Percentiles rank a stretch among this genome's conserved stretches.
phyloP scores from a whole-genome alignment of 92 coral and sea anemone genomes.

The Zoanthus sansibaricus region DNA sequence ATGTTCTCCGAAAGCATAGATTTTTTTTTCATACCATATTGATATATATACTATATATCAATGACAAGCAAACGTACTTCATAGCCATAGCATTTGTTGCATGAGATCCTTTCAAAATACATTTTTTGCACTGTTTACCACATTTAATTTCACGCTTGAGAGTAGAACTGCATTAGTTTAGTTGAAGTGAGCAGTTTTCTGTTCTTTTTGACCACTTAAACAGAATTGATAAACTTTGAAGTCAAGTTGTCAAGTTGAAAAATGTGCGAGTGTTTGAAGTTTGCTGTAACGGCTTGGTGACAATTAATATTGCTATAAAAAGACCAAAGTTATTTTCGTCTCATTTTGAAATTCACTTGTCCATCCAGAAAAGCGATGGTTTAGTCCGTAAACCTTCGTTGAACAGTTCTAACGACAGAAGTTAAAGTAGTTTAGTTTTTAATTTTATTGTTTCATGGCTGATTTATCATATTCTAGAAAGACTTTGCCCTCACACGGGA shows the following conservation, averaged over 20 bases:
- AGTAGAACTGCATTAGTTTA: not conserved
- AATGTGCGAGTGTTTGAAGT: not conserved
- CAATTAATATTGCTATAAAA: not conserved
- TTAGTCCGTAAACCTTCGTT: not conserved
- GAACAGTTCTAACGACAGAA: not conserved
- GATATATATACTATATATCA: no score
- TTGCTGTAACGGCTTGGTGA: not conserved
- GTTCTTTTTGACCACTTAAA: not conserved
- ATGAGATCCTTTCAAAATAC: no score
- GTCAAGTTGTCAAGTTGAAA: not conserved
- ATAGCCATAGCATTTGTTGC: no score
- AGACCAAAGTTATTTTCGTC: not conserved
- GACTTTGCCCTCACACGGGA: constrained; percentile 32
- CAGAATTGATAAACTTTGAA: not conserved
- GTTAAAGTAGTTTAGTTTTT: not conserved
- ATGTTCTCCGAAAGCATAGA: not conserved
- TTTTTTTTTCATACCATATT: no score
- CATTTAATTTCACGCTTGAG: not conserved
- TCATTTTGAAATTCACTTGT: not conserved
- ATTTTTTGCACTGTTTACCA: not conserved
- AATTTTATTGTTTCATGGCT: not conserved
- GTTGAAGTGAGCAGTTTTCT: not conserved
- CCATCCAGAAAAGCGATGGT: not conserved
- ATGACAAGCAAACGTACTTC: no score
- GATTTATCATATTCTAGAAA: not conserved